Conservation (phyloP, 2,888 invertebrate species). For the Alviniconcha strummeri region DNA sequence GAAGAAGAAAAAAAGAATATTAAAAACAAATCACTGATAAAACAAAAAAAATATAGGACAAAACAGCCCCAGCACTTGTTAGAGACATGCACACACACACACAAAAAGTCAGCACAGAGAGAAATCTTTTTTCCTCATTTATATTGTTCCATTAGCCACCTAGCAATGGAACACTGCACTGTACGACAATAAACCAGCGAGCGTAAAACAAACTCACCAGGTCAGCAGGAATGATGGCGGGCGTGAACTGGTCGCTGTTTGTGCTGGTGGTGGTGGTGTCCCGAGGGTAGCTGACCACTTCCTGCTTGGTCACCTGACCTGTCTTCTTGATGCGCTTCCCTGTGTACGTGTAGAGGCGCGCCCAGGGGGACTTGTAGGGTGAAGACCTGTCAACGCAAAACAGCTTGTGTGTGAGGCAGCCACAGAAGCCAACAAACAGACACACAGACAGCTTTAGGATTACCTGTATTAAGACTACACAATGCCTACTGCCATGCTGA, state of each 20-base stretch:
- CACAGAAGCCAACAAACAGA: background rate
- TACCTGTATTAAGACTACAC: too few species aligned
- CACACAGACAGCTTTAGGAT: too few species aligned
- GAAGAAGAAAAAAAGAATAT: background rate
- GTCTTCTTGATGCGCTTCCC: conserved; percentile 70
- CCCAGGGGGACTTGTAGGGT: conserved; percentile 70
- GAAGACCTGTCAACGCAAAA: conserved; percentile 54
- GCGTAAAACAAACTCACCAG: conserved; percentile 33
- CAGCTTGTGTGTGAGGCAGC: too few species aligned
- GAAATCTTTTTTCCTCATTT: background rate
- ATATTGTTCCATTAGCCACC: background rate
- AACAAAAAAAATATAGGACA: background rate
- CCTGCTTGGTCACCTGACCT: conserved; percentile 67
- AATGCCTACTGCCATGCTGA: too few species aligned
- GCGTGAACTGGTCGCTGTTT: conserved; percentile 67
- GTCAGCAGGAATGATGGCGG: conserved; percentile 69
- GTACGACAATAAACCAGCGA: too few species aligned
- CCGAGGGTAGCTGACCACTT: conserved; percentile 69
- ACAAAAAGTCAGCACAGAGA: background rate
- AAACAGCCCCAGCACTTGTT: background rate
- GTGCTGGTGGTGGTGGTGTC: conserved; percentile 64
- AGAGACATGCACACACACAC: background rate
- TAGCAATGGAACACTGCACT: too few species aligned
- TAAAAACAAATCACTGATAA: background rate
- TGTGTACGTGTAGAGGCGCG: conserved; percentile 68